Conservation (phyloP, 2,797 vertebrate genomes). For the Coregonus suidteri region DNA sequence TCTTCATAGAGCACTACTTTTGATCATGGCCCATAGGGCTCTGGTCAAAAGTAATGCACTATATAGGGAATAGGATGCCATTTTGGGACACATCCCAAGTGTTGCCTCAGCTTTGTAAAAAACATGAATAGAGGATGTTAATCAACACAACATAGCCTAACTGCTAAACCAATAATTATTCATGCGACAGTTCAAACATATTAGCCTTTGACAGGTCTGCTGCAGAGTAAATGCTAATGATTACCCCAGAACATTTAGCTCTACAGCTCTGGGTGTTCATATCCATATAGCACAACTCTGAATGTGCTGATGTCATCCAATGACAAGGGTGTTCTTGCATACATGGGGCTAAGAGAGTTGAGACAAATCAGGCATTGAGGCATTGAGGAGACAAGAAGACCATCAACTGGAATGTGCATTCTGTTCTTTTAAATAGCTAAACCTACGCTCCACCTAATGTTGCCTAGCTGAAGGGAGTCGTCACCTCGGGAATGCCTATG, state of each 20-base stretch:
- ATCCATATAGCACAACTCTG: background rate
- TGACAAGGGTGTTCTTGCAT: background rate
- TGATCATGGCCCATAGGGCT: too few species aligned
- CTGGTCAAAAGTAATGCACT: too few species aligned
- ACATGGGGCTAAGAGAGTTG: background rate
- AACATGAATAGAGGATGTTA: too few species aligned
- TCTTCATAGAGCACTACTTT: too few species aligned
- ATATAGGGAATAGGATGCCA: too few species aligned
- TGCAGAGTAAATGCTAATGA: background rate
- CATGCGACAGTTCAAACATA: background rate
- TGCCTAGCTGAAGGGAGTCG: conserved; percentile 24
- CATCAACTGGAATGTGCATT: background rate
- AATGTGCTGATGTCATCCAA: background rate
- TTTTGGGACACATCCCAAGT: too few species aligned
- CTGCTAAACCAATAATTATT: too few species aligned
- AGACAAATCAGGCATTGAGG: background rate
- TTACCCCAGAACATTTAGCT: background rate
- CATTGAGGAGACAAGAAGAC: background rate
- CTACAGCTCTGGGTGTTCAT: too few species aligned
- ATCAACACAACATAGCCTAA: too few species aligned
- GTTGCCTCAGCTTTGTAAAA: too few species aligned
- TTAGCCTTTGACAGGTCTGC: background rate
- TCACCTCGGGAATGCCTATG: conserved; percentile 25
- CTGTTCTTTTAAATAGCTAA: conserved; percentile 9
- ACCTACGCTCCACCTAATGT: conserved; percentile 35